These are phyloP conservation scores for Dromiciops gliroides DNA, from an alignment of 2,113 vertebrate species.

Conservation along the genomic window DNA sequence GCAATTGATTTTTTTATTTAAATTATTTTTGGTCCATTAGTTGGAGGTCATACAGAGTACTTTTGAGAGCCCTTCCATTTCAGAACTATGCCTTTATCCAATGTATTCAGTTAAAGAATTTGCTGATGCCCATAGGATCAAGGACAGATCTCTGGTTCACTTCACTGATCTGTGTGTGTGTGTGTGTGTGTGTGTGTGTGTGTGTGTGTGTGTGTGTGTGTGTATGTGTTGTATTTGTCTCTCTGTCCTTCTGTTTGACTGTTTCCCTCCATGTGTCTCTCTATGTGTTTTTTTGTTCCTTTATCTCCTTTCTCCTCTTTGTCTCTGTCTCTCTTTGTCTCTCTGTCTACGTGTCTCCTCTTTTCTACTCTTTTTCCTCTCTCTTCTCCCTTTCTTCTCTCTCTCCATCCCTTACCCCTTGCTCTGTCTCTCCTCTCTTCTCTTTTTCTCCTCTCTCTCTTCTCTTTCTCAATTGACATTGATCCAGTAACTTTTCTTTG, in stretches of 20 bases:
- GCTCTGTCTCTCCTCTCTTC: fast-evolving
- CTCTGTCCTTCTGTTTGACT: too few relatives aligned
- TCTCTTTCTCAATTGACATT: not conserved
- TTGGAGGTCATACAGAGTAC: not conserved
- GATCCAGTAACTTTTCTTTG: not conserved
- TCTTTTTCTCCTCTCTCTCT: not conserved
- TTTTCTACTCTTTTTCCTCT: not conserved
- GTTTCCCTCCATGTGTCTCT: not conserved
- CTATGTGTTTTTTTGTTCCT: not conserved
- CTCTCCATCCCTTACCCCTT: too few relatives aligned
- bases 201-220: too few relatives aligned
- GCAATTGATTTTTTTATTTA: not conserved
- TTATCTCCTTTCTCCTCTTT: not conserved
- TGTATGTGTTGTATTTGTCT: too few relatives aligned
- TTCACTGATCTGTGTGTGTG: not conserved
- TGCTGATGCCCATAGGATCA: not conserved
- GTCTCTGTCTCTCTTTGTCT: not conserved
- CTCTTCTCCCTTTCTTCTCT: not conserved
- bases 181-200: too few relatives aligned
- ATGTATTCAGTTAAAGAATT: not conserved
- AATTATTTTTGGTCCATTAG: not conserved
- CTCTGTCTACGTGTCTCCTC: not conserved
- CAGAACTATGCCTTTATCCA: not conserved
- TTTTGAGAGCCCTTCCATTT: not conserved
- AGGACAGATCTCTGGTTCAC: not conserved